Evolutionary conservation across 2,113 vertebrate species (phyloP).

Genomic region (Chaenocephalus aceratus): DNA sequence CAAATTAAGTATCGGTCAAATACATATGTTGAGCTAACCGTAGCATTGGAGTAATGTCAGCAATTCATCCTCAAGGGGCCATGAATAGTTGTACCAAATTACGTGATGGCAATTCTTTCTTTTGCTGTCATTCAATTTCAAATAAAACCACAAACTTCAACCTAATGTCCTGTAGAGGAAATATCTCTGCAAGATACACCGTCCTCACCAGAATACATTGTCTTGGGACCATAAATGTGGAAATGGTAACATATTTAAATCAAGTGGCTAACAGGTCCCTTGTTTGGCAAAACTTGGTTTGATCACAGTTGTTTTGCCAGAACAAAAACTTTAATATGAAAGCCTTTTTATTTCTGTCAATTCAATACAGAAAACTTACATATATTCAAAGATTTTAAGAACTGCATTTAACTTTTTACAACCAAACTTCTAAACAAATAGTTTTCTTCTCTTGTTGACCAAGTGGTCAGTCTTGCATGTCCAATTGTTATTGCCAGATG

Average conservation of each 20-base stretch:
- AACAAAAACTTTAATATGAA: not conserved
- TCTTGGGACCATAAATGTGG: not conserved
- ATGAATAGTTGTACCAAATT: not conserved
- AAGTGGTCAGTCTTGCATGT: constrained; percentile 52
- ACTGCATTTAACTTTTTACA: constrained; percentile 15
- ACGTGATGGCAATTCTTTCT: not conserved
- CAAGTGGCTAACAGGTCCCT: not conserved
- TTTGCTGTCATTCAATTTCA: not conserved
- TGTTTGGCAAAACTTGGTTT: not conserved
- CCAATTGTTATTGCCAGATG: constrained; percentile 78
- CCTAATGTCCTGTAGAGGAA: not conserved
- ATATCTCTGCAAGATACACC: not conserved
- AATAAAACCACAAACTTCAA: not conserved
- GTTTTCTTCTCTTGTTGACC: constrained; percentile 48
- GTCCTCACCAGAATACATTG: too few species aligned
- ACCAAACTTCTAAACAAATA: constrained; percentile 54
- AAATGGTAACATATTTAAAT: not conserved
- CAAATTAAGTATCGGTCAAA: not conserved
- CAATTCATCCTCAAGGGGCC: not conserved
- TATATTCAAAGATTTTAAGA: not conserved
- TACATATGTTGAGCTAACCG: not conserved
- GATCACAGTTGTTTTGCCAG: too few species aligned
- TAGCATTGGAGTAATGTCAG: not conserved
- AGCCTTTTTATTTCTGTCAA: not conserved
- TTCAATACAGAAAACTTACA: not conserved